A percentile compares a stretch with the other conserved stretches of the same genome.
phyloP scores from a whole-genome alignment of 2,888 invertebrate species.

The Dolichomitus sp. region DNA sequence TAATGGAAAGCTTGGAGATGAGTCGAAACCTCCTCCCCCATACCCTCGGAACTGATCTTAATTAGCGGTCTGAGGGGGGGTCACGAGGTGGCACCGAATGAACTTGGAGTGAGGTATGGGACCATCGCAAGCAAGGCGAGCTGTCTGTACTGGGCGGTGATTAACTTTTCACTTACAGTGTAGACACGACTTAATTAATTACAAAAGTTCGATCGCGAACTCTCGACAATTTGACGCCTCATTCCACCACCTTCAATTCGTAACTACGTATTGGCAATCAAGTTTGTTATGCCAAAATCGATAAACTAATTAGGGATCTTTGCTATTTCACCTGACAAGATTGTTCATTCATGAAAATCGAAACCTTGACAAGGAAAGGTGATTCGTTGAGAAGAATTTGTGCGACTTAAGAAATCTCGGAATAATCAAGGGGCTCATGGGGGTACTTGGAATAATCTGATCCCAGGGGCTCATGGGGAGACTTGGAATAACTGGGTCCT shows the following conservation, averaged over 20 bases:
- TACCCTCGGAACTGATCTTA: constrained; percentile 59
- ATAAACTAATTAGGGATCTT: constrained; percentile 32
- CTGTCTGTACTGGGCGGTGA: constrained; percentile 51
- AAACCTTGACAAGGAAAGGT: neutral
- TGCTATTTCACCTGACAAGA: neutral
- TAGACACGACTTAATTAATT: constrained; percentile 71
- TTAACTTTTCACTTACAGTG: constrained; percentile 69
- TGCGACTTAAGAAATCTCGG: too few species aligned
- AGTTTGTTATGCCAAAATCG: constrained; percentile 29
- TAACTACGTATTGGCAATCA: neutral
- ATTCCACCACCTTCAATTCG: neutral
- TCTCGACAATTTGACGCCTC: constrained; percentile 59
- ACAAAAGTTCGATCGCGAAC: constrained; percentile 69
- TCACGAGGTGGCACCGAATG: constrained; percentile 47
- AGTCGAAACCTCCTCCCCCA: constrained; percentile 39
- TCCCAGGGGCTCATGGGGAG: too few species aligned
- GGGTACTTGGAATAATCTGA: too few species aligned
- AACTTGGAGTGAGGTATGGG: neutral
- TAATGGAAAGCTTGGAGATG: constrained; percentile 62
- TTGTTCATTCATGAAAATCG: neutral
- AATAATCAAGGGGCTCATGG: too few species aligned
- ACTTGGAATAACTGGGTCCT: too few species aligned
- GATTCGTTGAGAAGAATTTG: neutral
- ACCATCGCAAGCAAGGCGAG: constrained; percentile 14
- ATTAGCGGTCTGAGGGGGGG: constrained; percentile 61